These are phyloP conservation scores for Prostheceraeus crozeri DNA, from an alignment of 2,888 invertebrate genomes.

Conservation along the genomic window DNA sequence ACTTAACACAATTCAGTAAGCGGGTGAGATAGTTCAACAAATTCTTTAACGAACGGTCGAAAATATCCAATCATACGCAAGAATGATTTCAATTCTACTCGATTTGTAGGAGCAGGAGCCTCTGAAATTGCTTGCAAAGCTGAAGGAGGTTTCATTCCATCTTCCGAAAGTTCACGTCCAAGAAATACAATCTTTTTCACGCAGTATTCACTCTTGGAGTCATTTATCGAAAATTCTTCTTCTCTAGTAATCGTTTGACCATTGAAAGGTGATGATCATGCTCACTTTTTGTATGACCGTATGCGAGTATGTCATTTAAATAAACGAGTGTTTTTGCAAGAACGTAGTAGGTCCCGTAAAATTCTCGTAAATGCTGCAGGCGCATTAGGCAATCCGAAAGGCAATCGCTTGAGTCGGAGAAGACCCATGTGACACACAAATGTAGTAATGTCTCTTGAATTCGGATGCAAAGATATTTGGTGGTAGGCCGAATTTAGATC, in stretches of 20 bases:
- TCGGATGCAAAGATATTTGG: too few relatives aligned
- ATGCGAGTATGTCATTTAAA: slow-evolving; percentile 22
- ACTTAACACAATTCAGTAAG: too few relatives aligned
- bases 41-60: slow-evolving; percentile 12
- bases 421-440: too few relatives aligned
- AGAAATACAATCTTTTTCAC: slow-evolving; percentile 18
- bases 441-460: too few relatives aligned
- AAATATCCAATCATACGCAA: slow-evolving; percentile 26
- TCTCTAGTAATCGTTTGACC: background rate
- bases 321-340: slow-evolving; percentile 24
- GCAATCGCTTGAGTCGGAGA: too few relatives aligned
- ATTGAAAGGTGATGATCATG: background rate
- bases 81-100: slow-evolving; percentile 11
- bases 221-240: slow-evolving; percentile 2
- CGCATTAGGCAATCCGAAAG: slow-evolving; percentile 13
- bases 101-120: background rate
- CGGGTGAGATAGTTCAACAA: slow-evolving; percentile 17
- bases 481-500: too few relatives aligned
- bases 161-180: slow-evolving; percentile 4
- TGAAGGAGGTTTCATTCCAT: slow-evolving; percentile 15
- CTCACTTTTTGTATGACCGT: slow-evolving; percentile 1
- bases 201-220: slow-evolving; percentile 18
- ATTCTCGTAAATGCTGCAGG: slow-evolving; percentile 23
- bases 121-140: background rate
- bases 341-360: slow-evolving; percentile 5